Conservation (phyloP, 2,113 vertebrate species). For the Tamias sibiricus region DNA sequence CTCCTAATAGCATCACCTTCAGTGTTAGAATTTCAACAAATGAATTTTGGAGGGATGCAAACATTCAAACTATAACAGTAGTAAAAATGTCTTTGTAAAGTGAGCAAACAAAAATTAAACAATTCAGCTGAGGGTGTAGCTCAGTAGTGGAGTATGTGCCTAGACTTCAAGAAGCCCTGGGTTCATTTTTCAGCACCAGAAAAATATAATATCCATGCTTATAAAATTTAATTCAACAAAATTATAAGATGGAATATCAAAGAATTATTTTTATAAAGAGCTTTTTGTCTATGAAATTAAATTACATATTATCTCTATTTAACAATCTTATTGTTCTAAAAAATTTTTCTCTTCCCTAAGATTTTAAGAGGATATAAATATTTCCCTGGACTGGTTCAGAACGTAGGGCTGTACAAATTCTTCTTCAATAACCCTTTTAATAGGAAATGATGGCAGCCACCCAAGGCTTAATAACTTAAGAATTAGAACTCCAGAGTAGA, state of each 20-base stretch:
- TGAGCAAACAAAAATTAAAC: background rate
- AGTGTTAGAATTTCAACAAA: background rate
- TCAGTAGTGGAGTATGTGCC: background rate
- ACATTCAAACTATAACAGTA: background rate
- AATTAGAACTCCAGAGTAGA: background rate
- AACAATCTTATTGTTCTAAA: background rate
- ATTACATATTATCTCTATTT: background rate
- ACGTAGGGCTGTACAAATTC: background rate
- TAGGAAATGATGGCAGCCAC: background rate
- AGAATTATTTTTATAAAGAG: background rate
- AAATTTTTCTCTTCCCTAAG: background rate
- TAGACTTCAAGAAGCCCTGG: background rate
- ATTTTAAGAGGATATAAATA: background rate
- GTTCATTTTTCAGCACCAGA: background rate
- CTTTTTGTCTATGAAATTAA: background rate
- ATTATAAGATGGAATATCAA: background rate
- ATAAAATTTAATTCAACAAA: constrained; percentile 25
- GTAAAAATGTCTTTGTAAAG: background rate
- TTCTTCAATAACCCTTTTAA: background rate
- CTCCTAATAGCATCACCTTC: background rate
- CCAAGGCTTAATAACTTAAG: background rate
- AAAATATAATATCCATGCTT: background rate
- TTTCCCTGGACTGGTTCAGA: background rate
- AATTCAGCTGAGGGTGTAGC: background rate
- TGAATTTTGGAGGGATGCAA: background rate